phyloP scores from a whole-genome alignment of 2,797 vertebrate species.

The Siniperca undulata region DNA sequence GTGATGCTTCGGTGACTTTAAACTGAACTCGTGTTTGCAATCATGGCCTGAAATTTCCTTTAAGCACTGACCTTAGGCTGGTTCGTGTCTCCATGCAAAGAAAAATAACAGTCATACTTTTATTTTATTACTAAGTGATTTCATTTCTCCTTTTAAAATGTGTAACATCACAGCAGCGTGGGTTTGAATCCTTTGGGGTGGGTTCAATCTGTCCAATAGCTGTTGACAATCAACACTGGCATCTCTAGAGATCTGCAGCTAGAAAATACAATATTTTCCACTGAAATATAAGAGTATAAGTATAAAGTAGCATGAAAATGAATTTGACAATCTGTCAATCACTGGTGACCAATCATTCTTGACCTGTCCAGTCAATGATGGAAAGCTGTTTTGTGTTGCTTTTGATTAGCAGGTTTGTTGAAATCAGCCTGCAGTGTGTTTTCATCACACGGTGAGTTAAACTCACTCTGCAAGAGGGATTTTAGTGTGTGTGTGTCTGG shows the following conservation, averaged over 20 bases:
- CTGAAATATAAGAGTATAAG: background rate
- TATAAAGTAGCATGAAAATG: background rate
- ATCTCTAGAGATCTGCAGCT: background rate
- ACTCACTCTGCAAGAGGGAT: slow-evolving; percentile 16
- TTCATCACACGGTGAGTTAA: slow-evolving; percentile 27
- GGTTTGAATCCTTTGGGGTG: no score
- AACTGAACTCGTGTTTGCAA: slow-evolving; percentile 25
- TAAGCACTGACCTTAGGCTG: background rate
- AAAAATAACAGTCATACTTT: background rate
- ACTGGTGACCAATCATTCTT: no score
- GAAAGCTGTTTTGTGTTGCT: background rate
- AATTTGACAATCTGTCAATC: background rate
- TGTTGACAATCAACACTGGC: background rate
- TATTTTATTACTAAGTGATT: background rate
- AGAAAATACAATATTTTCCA: background rate
- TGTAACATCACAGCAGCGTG: no score
- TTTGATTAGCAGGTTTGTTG: slow-evolving; percentile 25
- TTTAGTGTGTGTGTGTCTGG: slow-evolving; percentile 9
- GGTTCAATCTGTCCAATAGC: background rate
- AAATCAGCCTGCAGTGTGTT: slow-evolving; percentile 44
- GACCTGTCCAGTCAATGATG: background rate
- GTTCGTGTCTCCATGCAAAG: background rate
- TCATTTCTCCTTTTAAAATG: background rate
- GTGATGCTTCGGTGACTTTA: slow-evolving; percentile 37
- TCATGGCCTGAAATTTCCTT: slow-evolving; percentile 18